A percentile compares a stretch with the other conserved stretches of the same genome.
phyloP scores from a whole-genome alignment of 2,797 vertebrate genomes.

The Artibeus lituratus region DNA sequence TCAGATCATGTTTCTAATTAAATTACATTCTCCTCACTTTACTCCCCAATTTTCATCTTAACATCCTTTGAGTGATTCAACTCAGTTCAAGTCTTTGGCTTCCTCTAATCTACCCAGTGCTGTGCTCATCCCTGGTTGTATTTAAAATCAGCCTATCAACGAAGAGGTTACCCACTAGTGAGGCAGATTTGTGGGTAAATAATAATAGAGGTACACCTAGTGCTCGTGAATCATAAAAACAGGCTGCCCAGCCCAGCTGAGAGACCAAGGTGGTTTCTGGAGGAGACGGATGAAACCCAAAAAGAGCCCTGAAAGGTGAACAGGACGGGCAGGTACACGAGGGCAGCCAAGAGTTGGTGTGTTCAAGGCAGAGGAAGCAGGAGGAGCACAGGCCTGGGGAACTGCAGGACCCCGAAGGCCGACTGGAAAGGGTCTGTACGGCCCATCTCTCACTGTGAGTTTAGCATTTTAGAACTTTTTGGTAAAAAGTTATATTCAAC shows the following conservation, averaged over 20 bases:
- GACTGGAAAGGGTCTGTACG: not conserved
- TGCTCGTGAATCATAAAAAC: not conserved
- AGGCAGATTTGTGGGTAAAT: not conserved
- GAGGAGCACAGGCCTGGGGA: not conserved
- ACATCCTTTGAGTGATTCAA: not conserved
- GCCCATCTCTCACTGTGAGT: not conserved
- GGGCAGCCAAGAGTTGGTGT: not conserved
- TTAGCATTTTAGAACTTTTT: not conserved
- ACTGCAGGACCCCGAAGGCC: rapidly evolving
- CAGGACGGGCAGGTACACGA: not conserved
- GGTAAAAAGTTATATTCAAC: not conserved
- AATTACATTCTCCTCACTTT: not conserved
- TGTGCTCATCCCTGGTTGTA: not conserved
- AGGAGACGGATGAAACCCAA: not conserved
- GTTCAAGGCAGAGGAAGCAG: not conserved
- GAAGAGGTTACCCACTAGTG: not conserved
- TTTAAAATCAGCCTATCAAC: not conserved
- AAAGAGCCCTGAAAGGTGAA: not conserved
- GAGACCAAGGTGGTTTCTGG: not conserved
- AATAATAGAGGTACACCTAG: not conserved
- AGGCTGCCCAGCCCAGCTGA: not conserved
- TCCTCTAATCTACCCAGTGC: not conserved
- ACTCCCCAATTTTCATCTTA: not conserved
- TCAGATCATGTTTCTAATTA: not conserved
- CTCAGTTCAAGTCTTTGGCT: not conserved